phyloP scores from a whole-genome alignment of 1,140 invertebrate species.

The Brachionus asplanchnoidis region DNA sequence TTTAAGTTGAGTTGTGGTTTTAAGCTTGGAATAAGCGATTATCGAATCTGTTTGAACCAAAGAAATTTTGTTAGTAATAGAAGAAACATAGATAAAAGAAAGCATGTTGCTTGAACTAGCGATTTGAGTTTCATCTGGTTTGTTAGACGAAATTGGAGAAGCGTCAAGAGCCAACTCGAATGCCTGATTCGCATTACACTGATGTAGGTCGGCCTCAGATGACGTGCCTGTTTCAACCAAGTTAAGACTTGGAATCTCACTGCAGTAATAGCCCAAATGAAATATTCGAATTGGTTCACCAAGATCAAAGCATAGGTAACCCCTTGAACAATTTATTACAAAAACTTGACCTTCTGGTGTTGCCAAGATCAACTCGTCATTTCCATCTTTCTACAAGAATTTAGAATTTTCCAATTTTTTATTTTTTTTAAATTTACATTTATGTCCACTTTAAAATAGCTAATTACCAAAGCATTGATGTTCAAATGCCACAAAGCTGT shows the following conservation, averaged over 20 bases:
- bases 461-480: slow-evolving; percentile 14
- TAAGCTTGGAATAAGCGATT: not conserved
- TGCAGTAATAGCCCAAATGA: slow-evolving; percentile 7
- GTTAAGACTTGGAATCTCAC: slow-evolving; percentile 1
- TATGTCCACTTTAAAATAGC: slow-evolving; percentile 27
- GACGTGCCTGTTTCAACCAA: slow-evolving; percentile 17
- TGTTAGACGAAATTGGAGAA: not conserved
- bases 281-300: slow-evolving; percentile 36
- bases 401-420: not conserved
- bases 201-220: not conserved
- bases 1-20: not conserved
- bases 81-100: slow-evolving; percentile 17
- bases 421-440: not conserved
- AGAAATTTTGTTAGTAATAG: slow-evolving; percentile 18
- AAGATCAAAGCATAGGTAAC: slow-evolving; percentile 2
- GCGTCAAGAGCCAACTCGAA: slow-evolving; percentile 9
- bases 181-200: not conserved
- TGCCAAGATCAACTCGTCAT: slow-evolving; percentile 13
- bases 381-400: slow-evolving; percentile 36
- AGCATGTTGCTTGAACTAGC: not conserved
- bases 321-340: not conserved
- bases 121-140: not conserved
- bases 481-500: not conserved
- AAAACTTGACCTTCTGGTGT: slow-evolving; percentile 12
- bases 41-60: slow-evolving; percentile 9